Evolutionary conservation across 1,140 invertebrate species (phyloP).

Genomic region (Monochamus saltuarius): DNA sequence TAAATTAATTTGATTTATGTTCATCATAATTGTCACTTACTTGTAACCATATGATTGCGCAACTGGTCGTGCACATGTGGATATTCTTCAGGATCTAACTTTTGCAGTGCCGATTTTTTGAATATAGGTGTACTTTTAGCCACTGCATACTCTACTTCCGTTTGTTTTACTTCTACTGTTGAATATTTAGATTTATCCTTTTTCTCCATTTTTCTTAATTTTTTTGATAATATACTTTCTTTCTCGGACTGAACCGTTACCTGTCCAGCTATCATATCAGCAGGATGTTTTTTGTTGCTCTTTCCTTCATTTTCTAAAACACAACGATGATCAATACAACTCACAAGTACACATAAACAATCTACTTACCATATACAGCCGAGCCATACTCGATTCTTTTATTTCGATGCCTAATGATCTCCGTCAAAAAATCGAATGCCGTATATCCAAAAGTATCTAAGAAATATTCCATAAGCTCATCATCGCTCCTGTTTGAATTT

Average conservation of each 20-base stretch:
- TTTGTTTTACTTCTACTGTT: constrained; percentile 25
- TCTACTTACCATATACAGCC: constrained; percentile 25
- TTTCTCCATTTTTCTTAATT: constrained; percentile 87
- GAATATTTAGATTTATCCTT: constrained; percentile 53
- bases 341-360: constrained; percentile 14
- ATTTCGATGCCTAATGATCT: constrained; percentile 71
- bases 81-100: constrained; percentile 33
- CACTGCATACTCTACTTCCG: constrained; percentile 35
- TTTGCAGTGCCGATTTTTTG: constrained; percentile 22
- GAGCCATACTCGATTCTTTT: constrained; percentile 49
- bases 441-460: constrained; percentile 88
- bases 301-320: constrained; percentile 9
- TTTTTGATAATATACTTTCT: constrained; percentile 79
- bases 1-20: no score
- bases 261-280: constrained; percentile 35
- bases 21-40: constrained; percentile 28
- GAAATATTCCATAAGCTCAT: constrained; percentile 82
- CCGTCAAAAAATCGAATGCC: constrained; percentile 80
- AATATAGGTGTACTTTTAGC: constrained; percentile 34
- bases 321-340: background rate
- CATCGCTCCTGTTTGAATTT: constrained; percentile 61
- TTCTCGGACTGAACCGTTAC: constrained; percentile 82
- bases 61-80: constrained; percentile 42
- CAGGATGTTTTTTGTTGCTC: constrained; percentile 19
- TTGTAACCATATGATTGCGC: constrained; percentile 34